Percentiles rank a stretch among this genome's conserved stretches.
Conservation (phyloP, 2,113 vertebrate genomes). For the Pelecanoides urinatrix region DNA sequence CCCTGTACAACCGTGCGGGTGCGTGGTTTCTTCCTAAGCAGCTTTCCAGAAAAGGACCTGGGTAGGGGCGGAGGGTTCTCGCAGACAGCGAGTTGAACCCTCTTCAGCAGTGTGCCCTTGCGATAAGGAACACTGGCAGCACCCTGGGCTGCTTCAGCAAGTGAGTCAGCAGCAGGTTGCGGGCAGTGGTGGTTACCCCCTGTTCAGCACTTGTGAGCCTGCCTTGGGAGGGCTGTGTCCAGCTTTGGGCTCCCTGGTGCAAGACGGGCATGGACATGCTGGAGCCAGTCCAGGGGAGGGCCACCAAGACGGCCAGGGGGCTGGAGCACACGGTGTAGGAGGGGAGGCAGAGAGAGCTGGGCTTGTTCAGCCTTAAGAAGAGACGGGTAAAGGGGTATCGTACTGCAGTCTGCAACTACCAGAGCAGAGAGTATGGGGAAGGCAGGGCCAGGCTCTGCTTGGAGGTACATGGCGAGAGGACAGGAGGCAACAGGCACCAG, state of each 20-base stretch:
- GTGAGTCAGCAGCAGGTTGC: neutral
- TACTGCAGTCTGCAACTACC: neutral
- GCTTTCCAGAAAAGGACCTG: neutral
- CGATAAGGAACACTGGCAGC: neutral
- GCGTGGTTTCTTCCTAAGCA: neutral
- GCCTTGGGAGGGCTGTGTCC: neutral
- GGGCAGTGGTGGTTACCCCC: neutral
- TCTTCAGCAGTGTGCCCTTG: neutral
- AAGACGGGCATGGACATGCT: no score
- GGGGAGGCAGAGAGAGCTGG: neutral
- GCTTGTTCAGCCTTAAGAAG: neutral
- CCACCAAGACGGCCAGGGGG: neutral
- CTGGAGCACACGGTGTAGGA: neutral
- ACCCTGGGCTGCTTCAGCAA: neutral
- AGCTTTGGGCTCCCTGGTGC: neutral
- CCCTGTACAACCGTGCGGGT: accelerated
- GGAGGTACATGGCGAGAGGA: neutral
- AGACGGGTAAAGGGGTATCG: neutral
- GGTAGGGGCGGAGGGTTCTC: neutral
- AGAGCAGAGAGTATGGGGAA: neutral
- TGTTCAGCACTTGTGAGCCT: neutral
- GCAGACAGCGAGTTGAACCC: neutral
- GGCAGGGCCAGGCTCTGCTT: neutral
- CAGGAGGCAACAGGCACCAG: neutral
- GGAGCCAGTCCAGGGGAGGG: neutral